Evolutionary conservation across 2,797 vertebrate species (phyloP).

Genomic region (Gobionotothen gibberifrons): DNA sequence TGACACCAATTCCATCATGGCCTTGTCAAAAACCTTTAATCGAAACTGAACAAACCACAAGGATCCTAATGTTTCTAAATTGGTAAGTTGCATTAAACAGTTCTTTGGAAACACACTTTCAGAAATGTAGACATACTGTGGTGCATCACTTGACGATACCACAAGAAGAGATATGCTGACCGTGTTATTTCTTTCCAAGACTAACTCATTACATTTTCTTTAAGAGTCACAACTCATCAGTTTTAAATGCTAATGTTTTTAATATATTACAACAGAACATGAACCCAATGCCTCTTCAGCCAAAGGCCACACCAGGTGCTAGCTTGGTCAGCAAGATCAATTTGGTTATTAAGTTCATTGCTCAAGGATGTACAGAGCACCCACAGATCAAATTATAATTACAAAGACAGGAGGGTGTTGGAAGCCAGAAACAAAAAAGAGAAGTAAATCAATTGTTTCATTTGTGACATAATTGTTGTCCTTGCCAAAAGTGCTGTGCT

Average conservation of each 20-base stretch:
- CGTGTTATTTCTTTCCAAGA: conserved; percentile 9
- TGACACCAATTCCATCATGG: conserved; percentile 12
- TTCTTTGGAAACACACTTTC: conserved; percentile 34
- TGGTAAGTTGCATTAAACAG: conserved; percentile 28
- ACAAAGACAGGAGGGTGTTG: neutral
- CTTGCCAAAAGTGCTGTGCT: conserved; percentile 16
- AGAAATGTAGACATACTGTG: conserved; percentile 14
- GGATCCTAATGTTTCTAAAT: neutral
- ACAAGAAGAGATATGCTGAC: conserved; percentile 18
- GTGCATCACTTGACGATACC: conserved; percentile 17
- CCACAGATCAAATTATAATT: conserved; percentile 6
- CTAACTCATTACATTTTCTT: neutral
- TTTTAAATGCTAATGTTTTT: neutral
- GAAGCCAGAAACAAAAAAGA: neutral
- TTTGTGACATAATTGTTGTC: conserved; percentile 5
- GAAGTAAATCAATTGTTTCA: neutral
- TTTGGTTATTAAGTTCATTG: neutral
- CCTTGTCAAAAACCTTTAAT: conserved; percentile 29
- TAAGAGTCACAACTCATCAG: neutral
- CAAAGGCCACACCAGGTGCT: neutral
- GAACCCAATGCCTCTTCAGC: neutral
- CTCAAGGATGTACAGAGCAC: neutral
- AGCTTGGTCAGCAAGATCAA: neutral
- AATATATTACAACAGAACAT: neutral
- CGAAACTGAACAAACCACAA: conserved; percentile 32